Conservation (phyloP, 2,888 invertebrate genomes). For the Drosophila colorata region DNA sequence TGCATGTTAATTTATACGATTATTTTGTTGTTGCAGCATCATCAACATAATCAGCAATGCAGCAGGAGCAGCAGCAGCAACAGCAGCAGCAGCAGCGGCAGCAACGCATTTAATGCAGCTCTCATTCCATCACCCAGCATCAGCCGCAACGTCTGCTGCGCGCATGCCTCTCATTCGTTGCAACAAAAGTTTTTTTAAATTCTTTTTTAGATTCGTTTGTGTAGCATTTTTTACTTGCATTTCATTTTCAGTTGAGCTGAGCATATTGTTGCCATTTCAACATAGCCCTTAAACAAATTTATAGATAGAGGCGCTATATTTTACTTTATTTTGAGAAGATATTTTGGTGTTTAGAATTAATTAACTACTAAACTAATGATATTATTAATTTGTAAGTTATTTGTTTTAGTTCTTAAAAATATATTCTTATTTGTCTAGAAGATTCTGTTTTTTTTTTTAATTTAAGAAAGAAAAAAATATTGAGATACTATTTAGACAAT, state of each 20-base stretch:
- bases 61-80: slow-evolving; percentile 25
- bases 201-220: slow-evolving; percentile 71
- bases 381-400: too few relatives aligned
- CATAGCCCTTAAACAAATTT: too few relatives aligned
- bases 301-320: too few relatives aligned
- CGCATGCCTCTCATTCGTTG: slow-evolving; percentile 52
- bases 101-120: slow-evolving; percentile 44
- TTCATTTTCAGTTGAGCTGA: slow-evolving; percentile 33
- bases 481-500: too few relatives aligned
- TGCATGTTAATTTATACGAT: slow-evolving; percentile 64
- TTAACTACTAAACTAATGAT: too few relatives aligned
- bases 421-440: not conserved
- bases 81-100: slow-evolving; percentile 16
- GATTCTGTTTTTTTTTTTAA: too few relatives aligned
- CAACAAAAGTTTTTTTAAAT: slow-evolving; percentile 32
- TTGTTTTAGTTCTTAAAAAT: too few relatives aligned
- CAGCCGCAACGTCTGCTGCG: slow-evolving; percentile 34
- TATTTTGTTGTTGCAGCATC: slow-evolving; percentile 59
- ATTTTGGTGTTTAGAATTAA: too few relatives aligned
- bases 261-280: not conserved
- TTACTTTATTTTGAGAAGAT: not conserved
- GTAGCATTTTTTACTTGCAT: slow-evolving; percentile 33
- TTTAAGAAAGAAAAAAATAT: too few relatives aligned
- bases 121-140: slow-evolving; percentile 6
- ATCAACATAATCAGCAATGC: slow-evolving; percentile 67